Base-by-base conservation (phyloP, 2,888 invertebrate species). In the Gasteruption jaculator region DNA sequence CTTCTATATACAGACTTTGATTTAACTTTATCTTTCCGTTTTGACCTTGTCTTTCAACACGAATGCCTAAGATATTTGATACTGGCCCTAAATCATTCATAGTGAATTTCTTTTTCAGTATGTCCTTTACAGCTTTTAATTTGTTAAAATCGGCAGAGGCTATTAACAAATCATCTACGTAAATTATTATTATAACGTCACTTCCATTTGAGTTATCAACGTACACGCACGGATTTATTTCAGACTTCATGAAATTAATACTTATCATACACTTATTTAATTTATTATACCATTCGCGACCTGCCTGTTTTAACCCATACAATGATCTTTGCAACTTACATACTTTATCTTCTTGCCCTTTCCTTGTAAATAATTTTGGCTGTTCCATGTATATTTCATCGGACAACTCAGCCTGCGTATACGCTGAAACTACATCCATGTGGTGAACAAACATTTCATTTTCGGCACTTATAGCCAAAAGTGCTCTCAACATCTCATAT, bases 401-500 rank as follows among this genome's bases (percentile, higher is more conserved):
- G 16, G 33, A 6, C 3, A 52, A 19, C 3, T 49, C 49, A 5
- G 45, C 53, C 45, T 53, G 52, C 3, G 46, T 37, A 16, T 52
- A 53, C 0, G 50, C 52, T 10, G 48, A 27, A 15, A 50, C 15
- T 1, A 56, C 50, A 14, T 54, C 52, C 51, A 54, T 48, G 20
- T 54, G 56, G 27, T 56, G 50, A 3, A 55, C 43, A 25, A 53
- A 21, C 49, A 55, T 52, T 31, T 46, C 46, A 10, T 52, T 42
- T 12, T 51, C 46, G 1, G 49, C 54, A 1, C 45, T 21, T n/a
- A 31, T 39, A 4, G 50, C 51, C 1, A 54, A 33, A 11, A 57
- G 41, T n/a, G 50, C 39, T 4, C 53, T 42, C 10, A 57, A 50
- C 0, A 43, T 50, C 26, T 54, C 50, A 10, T 50, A 52, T 27